Base-by-base conservation (phyloP, 2,888 invertebrate species). In the Oligia strigilis region DNA sequence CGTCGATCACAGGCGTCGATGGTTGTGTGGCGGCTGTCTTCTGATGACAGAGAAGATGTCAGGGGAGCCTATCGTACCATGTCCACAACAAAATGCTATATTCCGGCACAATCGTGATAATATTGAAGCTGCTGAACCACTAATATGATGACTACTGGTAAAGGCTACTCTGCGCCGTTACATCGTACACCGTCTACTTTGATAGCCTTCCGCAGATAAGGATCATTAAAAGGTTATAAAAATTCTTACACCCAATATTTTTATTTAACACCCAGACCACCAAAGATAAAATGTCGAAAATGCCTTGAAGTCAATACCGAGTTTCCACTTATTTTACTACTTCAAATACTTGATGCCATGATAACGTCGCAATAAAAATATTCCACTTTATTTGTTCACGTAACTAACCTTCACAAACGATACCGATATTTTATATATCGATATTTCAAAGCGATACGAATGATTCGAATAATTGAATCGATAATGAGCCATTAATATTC, bases 381-480 rank as follows among this genome's bases (percentile, higher is more conserved):
- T 78, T 80, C 70, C 79, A 82, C 81, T 89, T 88, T 89, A 89
- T 89, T 87, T 89, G 88, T 85, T 73, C 78, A 82, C 77, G 77
- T 84, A 78, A 36, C 77, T 85, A 62, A 76, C 80, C 81, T 64
- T 43, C 70, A 82, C 65, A 86, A 80, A 84, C 87, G 82, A 78
- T 88, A 83, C 78, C 80, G 83, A 87, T 87, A 75, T 86, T 87
- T 81, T 74, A 77, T 74, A 77, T 75, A 72, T 64, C 78, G 81
- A 84, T 84, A 78, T 85, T 72, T 85, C 70, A 79, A 83, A 85
- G 74, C 87, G 84, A 87, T 86, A 80, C 81, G 87, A 87, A 88
- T 88, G 72, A 84, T 87, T 89, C 83, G 84, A 90, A 90, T 90
- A 87, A 85, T 87, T 86, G 89, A 89, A 88, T 90, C 84, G 82